phyloP scores from a whole-genome alignment of 2,888 invertebrate species.

The Craniophora ligustri region DNA sequence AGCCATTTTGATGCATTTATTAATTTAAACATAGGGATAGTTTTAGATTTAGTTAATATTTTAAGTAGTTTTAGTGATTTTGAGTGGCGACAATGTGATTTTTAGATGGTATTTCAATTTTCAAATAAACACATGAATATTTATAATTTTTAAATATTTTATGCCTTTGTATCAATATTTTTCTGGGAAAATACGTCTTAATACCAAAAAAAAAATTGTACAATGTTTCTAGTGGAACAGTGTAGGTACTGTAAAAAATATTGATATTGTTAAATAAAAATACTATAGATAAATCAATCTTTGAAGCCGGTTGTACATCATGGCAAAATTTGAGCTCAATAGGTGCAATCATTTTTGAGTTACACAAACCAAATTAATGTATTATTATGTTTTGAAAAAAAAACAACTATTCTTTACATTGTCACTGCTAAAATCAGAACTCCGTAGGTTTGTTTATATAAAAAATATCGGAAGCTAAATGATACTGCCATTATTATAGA shows the following conservation, averaged over 20 bases:
- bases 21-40: constrained; percentile 41
- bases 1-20: constrained; percentile 74
- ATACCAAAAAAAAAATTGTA: no score
- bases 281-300: no score
- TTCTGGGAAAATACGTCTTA: no score
- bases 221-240: no score
- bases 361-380: no score
- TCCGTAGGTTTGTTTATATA: constrained; percentile 45
- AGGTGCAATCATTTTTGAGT: no score
- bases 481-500: constrained; percentile 83
- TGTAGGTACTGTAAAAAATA: no score
- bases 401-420: constrained; percentile 15
- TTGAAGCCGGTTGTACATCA: no score
- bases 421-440: constrained; percentile 29
- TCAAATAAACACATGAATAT: neutral
- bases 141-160: neutral
- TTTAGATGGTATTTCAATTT: neutral
- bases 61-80: constrained; percentile 40
- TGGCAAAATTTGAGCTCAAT: no score
- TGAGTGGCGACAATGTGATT: constrained; percentile 28
- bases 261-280: no score
- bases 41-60: constrained; percentile 13
- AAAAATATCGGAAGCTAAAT: constrained; percentile 76
- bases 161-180: no score
- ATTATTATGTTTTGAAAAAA: no score